A percentile compares a stretch with the other conserved stretches of the same genome.
phyloP scores from a whole-genome alignment of 2,113 vertebrate genomes.

The Hippocampus guttulatus region DNA sequence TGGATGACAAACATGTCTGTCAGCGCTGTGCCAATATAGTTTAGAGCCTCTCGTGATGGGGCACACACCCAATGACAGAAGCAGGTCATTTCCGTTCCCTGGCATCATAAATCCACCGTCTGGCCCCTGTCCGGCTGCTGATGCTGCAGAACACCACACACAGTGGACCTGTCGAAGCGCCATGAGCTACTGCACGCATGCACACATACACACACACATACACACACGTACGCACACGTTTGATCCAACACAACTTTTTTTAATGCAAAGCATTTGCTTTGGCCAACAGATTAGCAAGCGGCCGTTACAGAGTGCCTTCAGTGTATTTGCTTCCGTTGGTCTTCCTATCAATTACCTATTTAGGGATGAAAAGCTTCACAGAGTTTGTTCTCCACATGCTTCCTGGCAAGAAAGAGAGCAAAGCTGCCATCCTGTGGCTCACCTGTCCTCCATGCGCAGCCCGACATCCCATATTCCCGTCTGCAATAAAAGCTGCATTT shows the following conservation, averaged over 20 bases:
- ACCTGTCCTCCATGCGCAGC: constrained; percentile 54
- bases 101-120: constrained; percentile 77
- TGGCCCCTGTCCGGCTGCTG: constrained; percentile 77
- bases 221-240: constrained; percentile 19
- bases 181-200: constrained; percentile 63
- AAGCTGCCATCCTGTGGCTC: constrained; percentile 45
- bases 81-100: constrained; percentile 74
- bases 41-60: constrained; percentile 78
- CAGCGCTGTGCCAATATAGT: constrained; percentile 78
- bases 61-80: constrained; percentile 79
- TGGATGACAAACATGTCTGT: constrained; percentile 80
- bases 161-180: constrained; percentile 65
- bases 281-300: constrained; percentile 23
- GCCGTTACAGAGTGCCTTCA: constrained; percentile 18
- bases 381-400: constrained; percentile 12
- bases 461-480: constrained; percentile 57
- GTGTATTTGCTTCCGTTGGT: constrained; percentile 17
- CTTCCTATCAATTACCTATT: not conserved
- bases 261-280: constrained; percentile 11
- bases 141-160: constrained; percentile 73
- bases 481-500: constrained; percentile 52
- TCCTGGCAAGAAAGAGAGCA: constrained; percentile 40
- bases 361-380: constrained; percentile 14
- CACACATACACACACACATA: constrained; percentile 23
- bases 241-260: not conserved